Evolutionary conservation across 2,113 vertebrate genomes (phyloP), one percentile per base, ranked within the genome.

Genomic region (Alethe castanea): DNA sequence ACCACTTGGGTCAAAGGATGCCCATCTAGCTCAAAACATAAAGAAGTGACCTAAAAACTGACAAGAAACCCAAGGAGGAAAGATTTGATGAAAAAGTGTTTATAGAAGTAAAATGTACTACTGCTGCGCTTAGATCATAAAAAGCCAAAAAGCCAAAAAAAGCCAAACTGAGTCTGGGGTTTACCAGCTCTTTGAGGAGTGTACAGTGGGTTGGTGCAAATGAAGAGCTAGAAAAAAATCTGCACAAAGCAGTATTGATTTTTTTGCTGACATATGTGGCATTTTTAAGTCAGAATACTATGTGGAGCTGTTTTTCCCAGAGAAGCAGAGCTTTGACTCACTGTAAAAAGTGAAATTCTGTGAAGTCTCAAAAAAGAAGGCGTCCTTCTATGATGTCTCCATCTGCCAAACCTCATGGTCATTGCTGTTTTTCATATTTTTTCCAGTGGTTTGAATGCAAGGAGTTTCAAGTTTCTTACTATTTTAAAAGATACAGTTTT

Each of bases 201-300:
- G 52, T 29, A 45, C 40, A 80, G 56, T 77, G 28, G 23, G 12
- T 5, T 65, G 36, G 13, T 90, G 11, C 15, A 86, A 92, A 74
- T 50, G 67, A n/a, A 93, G 64, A 88, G 23, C 14, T 45, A 56
- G 52, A 91, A 53, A 77, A 83, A 71, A 93, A 85, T 86, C 50
- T 92, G 19, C 64, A 86, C 71, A 93, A 86, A 90, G 48, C 11
- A 60, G 50, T 66, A 88, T 24, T 96, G 82, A 94, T 90, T 82
- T 73, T 80, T 91, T 85, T 91, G 24, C 60, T 88, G 82, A 83
- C 52, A 74, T 95, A 50, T 67, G 31, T 92, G 86, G 17, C 90
- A 90, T 95, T 96, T 96, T 77, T 6, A 84, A 92, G 40, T 71
- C 82, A 83, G 67, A 83, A 88, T 90, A 60, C 36, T 88, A n/a